Percentiles rank a stretch among this genome's conserved stretches.
Conservation (phyloP, 2,113 vertebrate species). For the Ochotona princeps region DNA sequence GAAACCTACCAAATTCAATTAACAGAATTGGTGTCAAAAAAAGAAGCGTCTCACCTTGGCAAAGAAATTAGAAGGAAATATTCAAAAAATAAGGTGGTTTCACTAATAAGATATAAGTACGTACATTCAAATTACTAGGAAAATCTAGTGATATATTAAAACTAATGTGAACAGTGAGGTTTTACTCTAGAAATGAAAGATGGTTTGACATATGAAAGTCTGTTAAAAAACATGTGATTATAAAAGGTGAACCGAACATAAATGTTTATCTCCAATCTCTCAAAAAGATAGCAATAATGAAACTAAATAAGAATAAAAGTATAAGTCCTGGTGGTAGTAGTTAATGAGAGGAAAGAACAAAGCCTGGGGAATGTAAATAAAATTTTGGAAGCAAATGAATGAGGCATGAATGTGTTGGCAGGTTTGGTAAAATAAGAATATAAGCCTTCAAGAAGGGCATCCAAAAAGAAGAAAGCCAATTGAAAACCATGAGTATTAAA, state of each 20-base stretch:
- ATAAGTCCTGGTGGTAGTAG: neutral
- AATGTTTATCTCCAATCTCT: neutral
- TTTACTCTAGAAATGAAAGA: conserved; percentile 11
- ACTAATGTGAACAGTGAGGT: neutral
- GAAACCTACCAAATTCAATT: neutral
- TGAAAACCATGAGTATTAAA: neutral
- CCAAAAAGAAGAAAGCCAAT: neutral
- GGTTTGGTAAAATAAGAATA: too few relatives aligned
- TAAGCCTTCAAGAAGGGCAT: neutral
- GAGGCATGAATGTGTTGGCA: neutral
- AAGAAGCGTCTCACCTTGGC: neutral
- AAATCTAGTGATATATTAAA: neutral
- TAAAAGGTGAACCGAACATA: neutral
- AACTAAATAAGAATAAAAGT: neutral
- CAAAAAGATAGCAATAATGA: neutral
- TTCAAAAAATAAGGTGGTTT: neutral
- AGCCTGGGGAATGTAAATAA: neutral
- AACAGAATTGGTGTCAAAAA: neutral
- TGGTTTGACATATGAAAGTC: neutral
- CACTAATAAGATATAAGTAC: neutral
- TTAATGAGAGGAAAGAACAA: neutral
- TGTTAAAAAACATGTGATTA: neutral
- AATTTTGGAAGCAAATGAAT: neutral
- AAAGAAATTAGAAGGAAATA: neutral
- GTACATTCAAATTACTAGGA: neutral